Base-by-base conservation (phyloP, 2,797 vertebrate species). In the Buphagus erythrorhynchus region DNA sequence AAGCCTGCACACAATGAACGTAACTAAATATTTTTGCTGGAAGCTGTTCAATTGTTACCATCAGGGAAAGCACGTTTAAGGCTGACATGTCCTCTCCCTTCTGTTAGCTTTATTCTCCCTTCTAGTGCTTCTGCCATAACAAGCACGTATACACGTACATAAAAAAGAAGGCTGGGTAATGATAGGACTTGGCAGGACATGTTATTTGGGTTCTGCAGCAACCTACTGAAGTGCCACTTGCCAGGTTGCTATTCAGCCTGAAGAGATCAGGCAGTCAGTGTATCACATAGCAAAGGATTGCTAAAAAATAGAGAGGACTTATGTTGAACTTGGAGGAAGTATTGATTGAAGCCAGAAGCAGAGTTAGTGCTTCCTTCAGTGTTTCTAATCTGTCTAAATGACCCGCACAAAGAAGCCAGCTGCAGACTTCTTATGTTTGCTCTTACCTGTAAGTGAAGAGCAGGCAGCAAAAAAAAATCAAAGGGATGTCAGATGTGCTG, bases 241-340 rank as follows among this genome's bases (percentile, higher is more conserved):
- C 86, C 74, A 71, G 67, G 86, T 85, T 96, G 83, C 82, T 67
- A 48, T 95, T 97, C 54, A 88, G 38, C 89, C 86, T 91, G 65
- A 95, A 96, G 80, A 88, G 82, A 91, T 94, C 93, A 86, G 80
- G 52, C 68, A 88, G 87, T 66, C 82, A 84, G 65, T 13, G 11
- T 81, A 94, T 88, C 45, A 18, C 46, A 42, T 42, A 54, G 65
- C 61, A 93, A 80, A 95, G 73, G 51, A 51, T 66, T 86, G 88
- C 95, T 96, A 96, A 90, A 96, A 97, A 97, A 96, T 86, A 96
- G 95, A 74, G 69, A 90, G 82, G 92, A 87, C 92, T 97, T 73
- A 33, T 94, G 95, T 96, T 86, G 92, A 81, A 93, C 86, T 92
- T 11, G 0, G 82, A 94, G 90, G 93, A 88, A 91, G 61, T 91